These are phyloP conservation scores for Athalia cordata DNA, from an alignment of 2,888 invertebrate genomes.

Conservation along the genomic window DNA sequence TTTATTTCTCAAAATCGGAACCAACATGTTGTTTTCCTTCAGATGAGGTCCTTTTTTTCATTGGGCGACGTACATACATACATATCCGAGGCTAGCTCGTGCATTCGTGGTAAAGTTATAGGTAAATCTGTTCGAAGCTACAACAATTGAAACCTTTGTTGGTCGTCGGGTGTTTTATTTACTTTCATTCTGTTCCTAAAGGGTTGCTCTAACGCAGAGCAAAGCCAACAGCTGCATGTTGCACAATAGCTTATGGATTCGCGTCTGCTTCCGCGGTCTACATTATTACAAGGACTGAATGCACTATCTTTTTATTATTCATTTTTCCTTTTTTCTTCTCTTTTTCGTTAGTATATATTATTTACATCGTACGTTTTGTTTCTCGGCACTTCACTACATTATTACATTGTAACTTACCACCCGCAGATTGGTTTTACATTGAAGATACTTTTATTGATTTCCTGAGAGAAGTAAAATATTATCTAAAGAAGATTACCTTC, in stretches of 20 bases:
- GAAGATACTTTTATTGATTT: constrained; percentile 2
- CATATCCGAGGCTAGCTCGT: neutral
- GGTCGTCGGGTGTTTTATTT: neutral
- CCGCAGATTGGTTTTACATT: neutral
- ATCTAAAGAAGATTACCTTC: neutral
- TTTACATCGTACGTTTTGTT: constrained; percentile 22
- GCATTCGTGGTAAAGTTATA: neutral
- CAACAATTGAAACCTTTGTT: constrained; percentile 35
- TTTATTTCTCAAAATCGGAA: neutral
- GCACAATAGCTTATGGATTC: constrained; percentile 32
- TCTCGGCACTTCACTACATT: neutral
- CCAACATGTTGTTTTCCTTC: neutral
- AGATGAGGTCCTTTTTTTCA: too few species aligned
- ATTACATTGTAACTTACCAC: neutral
- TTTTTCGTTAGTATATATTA: neutral
- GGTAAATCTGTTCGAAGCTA: constrained; percentile 13
- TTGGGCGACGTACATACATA: neutral
- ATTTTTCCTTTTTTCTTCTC: too few species aligned
- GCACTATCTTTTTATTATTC: neutral
- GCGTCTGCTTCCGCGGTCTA: constrained; percentile 18
- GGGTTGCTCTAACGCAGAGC: constrained; percentile 14
- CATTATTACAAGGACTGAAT: constrained; percentile 34
- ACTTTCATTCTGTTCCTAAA: neutral
- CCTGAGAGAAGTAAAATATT: neutral
- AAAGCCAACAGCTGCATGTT: constrained; percentile 24